A percentile compares a stretch with the other conserved stretches of the same genome.
Evolutionary conservation across 1,140 invertebrate genomes (phyloP).

Genomic region (Anoplophora glabripennis): DNA sequence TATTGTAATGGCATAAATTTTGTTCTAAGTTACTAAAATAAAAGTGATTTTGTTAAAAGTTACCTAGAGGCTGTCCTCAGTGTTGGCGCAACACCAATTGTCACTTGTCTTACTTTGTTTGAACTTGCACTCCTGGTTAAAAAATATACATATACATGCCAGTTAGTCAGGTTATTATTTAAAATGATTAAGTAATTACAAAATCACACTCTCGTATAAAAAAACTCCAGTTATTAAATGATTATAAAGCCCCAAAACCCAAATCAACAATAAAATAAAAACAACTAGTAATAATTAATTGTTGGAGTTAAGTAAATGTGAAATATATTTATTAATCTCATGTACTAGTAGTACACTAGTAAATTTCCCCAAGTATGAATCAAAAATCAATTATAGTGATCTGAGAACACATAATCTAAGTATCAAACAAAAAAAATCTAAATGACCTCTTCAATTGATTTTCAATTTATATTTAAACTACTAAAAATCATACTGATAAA

Average conservation of each 20-base stretch:
- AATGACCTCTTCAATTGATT: background rate
- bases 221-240: no score
- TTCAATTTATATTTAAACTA: background rate
- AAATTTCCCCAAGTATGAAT: no score
- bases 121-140: conserved; percentile 44
- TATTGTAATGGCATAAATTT: no score
- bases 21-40: background rate
- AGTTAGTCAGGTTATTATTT: conserved; percentile 34
- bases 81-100: conserved; percentile 46
- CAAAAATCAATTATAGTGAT: no score
- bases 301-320: conserved; percentile 8
- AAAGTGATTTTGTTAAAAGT: conserved; percentile 19
- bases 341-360: no score
- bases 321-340: no score
- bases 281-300: no score
- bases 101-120: conserved; percentile 46
- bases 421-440: background rate
- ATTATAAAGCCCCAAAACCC: no score
- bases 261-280: background rate
- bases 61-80: conserved; percentile 49
- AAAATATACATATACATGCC: conserved; percentile 44
- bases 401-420: no score
- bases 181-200: conserved; percentile 27
- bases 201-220: no score
- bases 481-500: background rate